Percentiles rank a stretch among this genome's conserved stretches.
These are phyloP conservation scores for Mustela nigripes DNA, from an alignment of 2,113 vertebrate genomes.

Conservation along the genomic window DNA sequence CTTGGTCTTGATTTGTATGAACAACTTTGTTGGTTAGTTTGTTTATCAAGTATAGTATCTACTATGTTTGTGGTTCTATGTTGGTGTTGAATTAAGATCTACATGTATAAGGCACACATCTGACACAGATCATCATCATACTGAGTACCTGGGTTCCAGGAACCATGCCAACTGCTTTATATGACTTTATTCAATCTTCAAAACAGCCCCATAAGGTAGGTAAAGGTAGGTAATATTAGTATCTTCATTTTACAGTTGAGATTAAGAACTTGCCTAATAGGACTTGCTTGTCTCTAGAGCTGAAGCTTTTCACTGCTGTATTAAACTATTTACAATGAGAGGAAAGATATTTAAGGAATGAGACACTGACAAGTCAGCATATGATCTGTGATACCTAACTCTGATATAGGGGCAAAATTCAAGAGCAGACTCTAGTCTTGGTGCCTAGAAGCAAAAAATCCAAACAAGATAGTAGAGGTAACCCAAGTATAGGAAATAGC, in stretches of 20 bases:
- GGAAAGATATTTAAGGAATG: neutral
- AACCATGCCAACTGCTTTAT: neutral
- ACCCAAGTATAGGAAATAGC: neutral
- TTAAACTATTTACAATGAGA: neutral
- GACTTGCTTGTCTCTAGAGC: neutral
- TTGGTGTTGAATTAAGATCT: neutral
- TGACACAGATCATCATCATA: neutral
- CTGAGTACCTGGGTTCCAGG: neutral
- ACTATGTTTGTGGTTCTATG: neutral
- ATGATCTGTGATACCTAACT: neutral
- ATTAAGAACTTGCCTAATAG: slow-evolving; percentile 22
- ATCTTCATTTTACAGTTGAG: neutral
- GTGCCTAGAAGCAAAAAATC: neutral
- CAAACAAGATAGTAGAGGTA: neutral
- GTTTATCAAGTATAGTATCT: neutral
- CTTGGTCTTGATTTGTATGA: neutral
- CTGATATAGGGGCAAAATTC: neutral
- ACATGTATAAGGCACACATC: neutral
- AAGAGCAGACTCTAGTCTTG: neutral
- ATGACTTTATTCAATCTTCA: neutral
- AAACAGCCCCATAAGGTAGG: neutral
- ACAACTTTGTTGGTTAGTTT: neutral
- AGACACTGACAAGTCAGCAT: neutral
- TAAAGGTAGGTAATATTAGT: neutral
- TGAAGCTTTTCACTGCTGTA: neutral